phyloP scores from a whole-genome alignment of 2,113 vertebrate species.

The human (Homo sapiens) region DNA sequence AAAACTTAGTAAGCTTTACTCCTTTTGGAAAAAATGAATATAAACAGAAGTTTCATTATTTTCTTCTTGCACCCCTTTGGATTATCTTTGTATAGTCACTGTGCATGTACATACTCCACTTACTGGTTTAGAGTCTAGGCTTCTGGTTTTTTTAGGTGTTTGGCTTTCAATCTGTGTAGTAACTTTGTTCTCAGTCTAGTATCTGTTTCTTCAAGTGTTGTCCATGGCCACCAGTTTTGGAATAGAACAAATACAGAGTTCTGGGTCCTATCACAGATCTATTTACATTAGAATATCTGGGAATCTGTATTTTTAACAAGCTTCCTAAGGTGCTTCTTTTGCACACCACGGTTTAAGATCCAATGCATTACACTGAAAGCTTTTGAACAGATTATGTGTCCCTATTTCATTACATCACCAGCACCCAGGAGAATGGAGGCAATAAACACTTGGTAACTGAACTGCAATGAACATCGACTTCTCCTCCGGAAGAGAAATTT shows the following conservation, averaged over 20 bases:
- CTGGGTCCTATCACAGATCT: neutral
- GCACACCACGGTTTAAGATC: neutral
- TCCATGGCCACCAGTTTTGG: neutral
- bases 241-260: neutral
- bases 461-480: neutral
- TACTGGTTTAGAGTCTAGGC: neutral
- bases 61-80: too few relatives aligned
- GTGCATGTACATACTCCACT: neutral
- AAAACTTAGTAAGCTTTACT: neutral
- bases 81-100: neutral
- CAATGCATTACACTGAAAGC: neutral
- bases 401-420: neutral
- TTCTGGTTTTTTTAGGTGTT: neutral
- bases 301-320: neutral
- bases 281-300: too few relatives aligned
- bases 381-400: neutral
- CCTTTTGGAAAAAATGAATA: neutral
- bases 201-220: neutral
- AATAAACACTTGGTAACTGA: neutral
- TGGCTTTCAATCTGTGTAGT: neutral
- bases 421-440: neutral
- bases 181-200: neutral
- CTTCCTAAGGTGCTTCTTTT: neutral
- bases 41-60: neutral
- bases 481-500: neutral